Conservation (phyloP, 1,140 invertebrate genomes). For the Maniola jurtina region DNA sequence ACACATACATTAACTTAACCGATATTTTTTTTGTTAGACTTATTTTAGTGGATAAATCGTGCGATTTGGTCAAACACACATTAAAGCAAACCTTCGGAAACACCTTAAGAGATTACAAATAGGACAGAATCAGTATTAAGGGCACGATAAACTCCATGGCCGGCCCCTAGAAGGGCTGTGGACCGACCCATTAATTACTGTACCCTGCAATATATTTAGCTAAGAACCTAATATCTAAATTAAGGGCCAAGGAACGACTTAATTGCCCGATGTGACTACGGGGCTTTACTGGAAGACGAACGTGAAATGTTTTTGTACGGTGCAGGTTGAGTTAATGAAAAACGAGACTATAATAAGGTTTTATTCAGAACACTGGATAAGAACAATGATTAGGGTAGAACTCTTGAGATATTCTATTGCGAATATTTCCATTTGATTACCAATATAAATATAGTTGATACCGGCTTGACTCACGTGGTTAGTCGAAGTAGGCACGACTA, state of each 20-base stretch:
- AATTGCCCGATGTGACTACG: constrained; percentile 52
- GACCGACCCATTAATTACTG: constrained; percentile 51
- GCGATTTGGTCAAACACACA: not conserved
- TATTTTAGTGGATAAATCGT: too few relatives aligned
- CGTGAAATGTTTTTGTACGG: constrained; percentile 7
- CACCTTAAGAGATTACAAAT: constrained; percentile 25
- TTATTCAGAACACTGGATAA: too few relatives aligned
- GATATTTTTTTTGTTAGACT: too few relatives aligned
- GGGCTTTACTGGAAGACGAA: constrained; percentile 5
- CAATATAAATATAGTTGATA: too few relatives aligned
- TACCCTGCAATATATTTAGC: constrained; percentile 53
- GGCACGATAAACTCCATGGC: constrained; percentile 24
- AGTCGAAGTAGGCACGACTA: too few relatives aligned
- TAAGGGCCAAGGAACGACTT: constrained; percentile 51
- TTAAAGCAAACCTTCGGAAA: constrained; percentile 20
- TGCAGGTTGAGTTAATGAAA: not conserved
- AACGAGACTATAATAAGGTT: not conserved
- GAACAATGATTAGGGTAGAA: too few relatives aligned
- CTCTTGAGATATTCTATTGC: too few relatives aligned
- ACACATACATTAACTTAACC: too few relatives aligned
- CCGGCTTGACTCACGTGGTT: too few relatives aligned
- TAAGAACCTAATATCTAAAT: constrained; percentile 63
- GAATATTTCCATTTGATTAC: too few relatives aligned
- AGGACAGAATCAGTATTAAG: constrained; percentile 22
- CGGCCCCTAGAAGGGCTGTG: constrained; percentile 20